Evolutionary conservation across 2,888 invertebrate genomes (phyloP).

Genomic region (Netelia inedita): DNA sequence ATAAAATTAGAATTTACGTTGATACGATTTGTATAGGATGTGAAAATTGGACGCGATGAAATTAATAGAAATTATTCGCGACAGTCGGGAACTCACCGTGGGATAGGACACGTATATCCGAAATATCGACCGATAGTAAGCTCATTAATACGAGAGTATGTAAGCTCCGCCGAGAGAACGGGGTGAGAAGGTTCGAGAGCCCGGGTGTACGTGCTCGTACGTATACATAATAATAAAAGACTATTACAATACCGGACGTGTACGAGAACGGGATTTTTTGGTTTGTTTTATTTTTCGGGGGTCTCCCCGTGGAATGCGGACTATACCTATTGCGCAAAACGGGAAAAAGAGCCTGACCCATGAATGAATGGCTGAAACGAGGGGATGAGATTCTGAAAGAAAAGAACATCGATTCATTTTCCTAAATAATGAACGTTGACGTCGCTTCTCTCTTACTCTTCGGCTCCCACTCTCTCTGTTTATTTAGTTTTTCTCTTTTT

Average conservation of each 20-base stretch:
- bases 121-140: too few relatives aligned
- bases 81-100: neutral
- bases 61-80: too few relatives aligned
- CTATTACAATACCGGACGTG: neutral
- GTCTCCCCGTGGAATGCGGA: conserved; percentile 73
- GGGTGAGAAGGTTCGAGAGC: neutral
- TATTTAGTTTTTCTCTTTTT: conserved; percentile 4
- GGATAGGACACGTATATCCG: neutral
- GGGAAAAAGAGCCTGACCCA: conserved; percentile 85
- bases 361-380: conserved; percentile 85
- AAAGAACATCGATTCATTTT: conserved; percentile 84
- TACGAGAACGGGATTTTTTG: conserved; percentile 27
- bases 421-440: conserved; percentile 50
- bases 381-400: conserved; percentile 85
- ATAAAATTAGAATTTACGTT: too few relatives aligned
- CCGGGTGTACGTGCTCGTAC: neutral
- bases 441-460: conserved; percentile 25
- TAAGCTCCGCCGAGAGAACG: neutral
- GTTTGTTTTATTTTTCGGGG: conserved; percentile 68
- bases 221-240: neutral
- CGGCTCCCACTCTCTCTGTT: conserved; percentile 31
- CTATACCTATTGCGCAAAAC: conserved; percentile 85
- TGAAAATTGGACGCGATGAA: too few relatives aligned
- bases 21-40: too few relatives aligned
- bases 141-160: neutral